These are phyloP conservation scores for Trichomycterus rosablanca DNA, from an alignment of 2,113 vertebrate genomes.

Conservation along the genomic window DNA sequence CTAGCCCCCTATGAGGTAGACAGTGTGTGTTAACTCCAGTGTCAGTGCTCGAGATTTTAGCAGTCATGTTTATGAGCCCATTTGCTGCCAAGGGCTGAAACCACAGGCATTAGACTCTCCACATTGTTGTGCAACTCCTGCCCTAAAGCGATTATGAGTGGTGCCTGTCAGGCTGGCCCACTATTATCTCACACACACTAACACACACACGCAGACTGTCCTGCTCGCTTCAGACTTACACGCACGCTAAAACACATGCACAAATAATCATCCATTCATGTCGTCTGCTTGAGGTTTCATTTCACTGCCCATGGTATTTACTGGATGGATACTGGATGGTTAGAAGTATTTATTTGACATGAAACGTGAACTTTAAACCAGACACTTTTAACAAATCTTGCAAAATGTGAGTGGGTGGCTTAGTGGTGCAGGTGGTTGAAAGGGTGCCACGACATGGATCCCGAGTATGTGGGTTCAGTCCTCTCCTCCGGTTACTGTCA, in stretches of 20 bases:
- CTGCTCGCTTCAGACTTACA: constrained; percentile 6
- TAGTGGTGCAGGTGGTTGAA: too few species aligned
- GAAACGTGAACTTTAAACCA: too few species aligned
- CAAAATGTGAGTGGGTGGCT: too few species aligned
- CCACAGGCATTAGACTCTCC: constrained; percentile 76
- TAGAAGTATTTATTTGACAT: too few species aligned
- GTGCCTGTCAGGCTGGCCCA: constrained; percentile 80
- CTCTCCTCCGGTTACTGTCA: too few species aligned
- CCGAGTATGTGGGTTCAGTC: too few species aligned
- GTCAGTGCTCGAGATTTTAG: constrained; percentile 56
- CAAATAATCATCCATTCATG: constrained; percentile 3
- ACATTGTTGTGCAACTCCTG: constrained; percentile 79
- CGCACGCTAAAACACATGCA: constrained; percentile 2
- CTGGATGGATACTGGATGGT: too few species aligned
- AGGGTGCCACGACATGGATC: too few species aligned
- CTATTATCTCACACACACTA: constrained; percentile 60
- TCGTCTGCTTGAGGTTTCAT: neutral
- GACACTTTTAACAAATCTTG: too few species aligned
- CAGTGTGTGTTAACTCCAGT: constrained; percentile 27
- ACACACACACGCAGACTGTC: constrained; percentile 31
- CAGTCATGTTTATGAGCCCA: constrained; percentile 52
- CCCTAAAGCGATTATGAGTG: constrained; percentile 74
- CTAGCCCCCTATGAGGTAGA: neutral
- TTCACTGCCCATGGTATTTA: neutral
- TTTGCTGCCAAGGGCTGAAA: constrained; percentile 74